Evolutionary conservation across 2,888 invertebrate genomes (phyloP).

Genomic region (Incurvaria masculella): DNA sequence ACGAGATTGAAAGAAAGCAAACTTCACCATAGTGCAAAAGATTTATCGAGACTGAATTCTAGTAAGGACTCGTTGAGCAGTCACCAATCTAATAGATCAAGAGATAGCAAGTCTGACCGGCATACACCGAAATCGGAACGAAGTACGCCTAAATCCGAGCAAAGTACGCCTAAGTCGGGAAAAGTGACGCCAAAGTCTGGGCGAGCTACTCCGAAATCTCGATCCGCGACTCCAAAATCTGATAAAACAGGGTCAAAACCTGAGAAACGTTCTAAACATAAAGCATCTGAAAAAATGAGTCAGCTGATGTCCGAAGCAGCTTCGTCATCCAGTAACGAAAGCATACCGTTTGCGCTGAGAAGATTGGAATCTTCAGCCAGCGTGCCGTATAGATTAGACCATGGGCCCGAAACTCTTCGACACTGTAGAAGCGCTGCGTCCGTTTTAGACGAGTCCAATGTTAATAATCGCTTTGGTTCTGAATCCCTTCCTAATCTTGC

Average conservation of each 20-base stretch:
- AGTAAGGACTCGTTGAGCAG: slow-evolving; percentile 51
- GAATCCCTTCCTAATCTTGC: slow-evolving; percentile 72
- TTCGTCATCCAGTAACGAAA: slow-evolving; percentile 59
- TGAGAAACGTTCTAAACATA: slow-evolving; percentile 45
- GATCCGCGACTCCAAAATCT: slow-evolving; percentile 41
- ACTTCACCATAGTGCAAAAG: slow-evolving; percentile 38
- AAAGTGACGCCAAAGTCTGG: slow-evolving; percentile 37
- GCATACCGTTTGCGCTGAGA: slow-evolving; percentile 46
- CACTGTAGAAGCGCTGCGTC: slow-evolving; percentile 58
- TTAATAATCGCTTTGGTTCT: slow-evolving; percentile 54
- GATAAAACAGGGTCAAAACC: slow-evolving; percentile 52
- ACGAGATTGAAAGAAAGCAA: slow-evolving; percentile 48
- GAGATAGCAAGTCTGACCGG: slow-evolving; percentile 49
- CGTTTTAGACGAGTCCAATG: slow-evolving; percentile 54
- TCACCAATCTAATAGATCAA: slow-evolving; percentile 49
- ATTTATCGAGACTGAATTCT: slow-evolving; percentile 40
- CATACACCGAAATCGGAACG: slow-evolving; percentile 48
- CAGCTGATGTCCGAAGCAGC: slow-evolving; percentile 55
- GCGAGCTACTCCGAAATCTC: slow-evolving; percentile 43
- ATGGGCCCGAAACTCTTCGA: slow-evolving; percentile 45
- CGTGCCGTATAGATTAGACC: slow-evolving; percentile 62
- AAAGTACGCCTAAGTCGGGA: slow-evolving; percentile 20
- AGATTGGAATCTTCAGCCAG: slow-evolving; percentile 59
- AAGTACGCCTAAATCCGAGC: slow-evolving; percentile 49
- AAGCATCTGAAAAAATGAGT: slow-evolving; percentile 51